Evolutionary conservation across 2,888 invertebrate species (phyloP).

Genomic region (Amiota minor): DNA sequence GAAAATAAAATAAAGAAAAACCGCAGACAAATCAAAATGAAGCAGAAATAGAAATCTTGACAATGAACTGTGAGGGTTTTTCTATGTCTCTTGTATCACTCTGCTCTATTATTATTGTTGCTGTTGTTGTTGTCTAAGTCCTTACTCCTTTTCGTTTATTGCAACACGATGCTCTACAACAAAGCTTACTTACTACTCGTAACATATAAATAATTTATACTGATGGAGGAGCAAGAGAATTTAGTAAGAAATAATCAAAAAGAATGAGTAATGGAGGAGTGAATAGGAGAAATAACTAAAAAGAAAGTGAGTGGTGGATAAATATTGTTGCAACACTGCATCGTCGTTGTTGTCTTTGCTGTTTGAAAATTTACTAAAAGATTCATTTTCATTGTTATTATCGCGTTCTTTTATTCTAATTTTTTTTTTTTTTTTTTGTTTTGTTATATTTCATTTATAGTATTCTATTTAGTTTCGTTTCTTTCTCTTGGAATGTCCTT

Average conservation of each 20-base stretch:
- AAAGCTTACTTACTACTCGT: constrained; percentile 2
- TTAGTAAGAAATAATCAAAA: constrained; percentile 20
- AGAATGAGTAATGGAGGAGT: neutral
- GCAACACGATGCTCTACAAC: neutral
- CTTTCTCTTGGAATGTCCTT: too few species aligned
- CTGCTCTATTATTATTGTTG: neutral
- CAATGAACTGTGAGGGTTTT: constrained; percentile 17
- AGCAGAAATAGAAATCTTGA: constrained; percentile 8
- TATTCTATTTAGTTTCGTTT: too few species aligned
- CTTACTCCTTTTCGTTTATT: constrained; percentile 3
- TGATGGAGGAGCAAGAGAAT: too few species aligned
- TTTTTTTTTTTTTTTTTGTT: too few species aligned
- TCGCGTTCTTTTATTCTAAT: constrained; percentile 18
- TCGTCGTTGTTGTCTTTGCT: constrained; percentile 6
- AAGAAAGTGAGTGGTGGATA: neutral
- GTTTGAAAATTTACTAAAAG: neutral
- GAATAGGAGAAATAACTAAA: neutral
- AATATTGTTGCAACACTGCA: neutral
- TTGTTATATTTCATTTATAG: too few species aligned
- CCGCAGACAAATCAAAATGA: too few species aligned
- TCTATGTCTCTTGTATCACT: neutral
- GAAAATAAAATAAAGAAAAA: too few species aligned
- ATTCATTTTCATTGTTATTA: constrained; percentile 8
- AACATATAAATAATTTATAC: constrained; percentile 46
- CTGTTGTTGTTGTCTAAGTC: constrained; percentile 2